Base-by-base conservation (phyloP, 2,888 invertebrate species). In the Alitta virens region DNA sequence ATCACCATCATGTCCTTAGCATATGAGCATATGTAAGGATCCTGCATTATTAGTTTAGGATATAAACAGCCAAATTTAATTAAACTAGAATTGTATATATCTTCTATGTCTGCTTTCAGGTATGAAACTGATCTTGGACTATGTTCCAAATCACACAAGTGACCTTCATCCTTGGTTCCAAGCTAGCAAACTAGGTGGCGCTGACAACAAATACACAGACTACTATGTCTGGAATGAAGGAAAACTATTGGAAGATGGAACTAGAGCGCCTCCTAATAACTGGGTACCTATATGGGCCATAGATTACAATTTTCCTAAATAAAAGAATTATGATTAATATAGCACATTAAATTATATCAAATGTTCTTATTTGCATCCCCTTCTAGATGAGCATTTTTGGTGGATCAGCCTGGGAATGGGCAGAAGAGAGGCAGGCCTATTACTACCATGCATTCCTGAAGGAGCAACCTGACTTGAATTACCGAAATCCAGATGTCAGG, bases 181-280 rank as follows among this genome's bases (percentile, higher is more conserved):
- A 25, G 84, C 86, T 66, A 88, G 91, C 46, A 59, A 69, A 21
- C 63, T 61, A 25, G 84, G 83, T 18, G 85, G 84, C 1, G 85
- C 85, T 0, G 49, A 56, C n/a, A 61, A 64, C 9, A 51, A 33
- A n/a, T 92, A 87, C 76, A 85, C 84, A 0, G 85, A 89, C 71
- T 94, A 89, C 78, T 94, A 93, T 78, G 85, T 92, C 23, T 95
- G 94, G 94, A 81, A 82, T 23, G 85, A 89, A 71, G 84, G 83
- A 2, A 65, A 24, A 7, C 55, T 24, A 2, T 43, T 56, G 2
- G 33, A 63, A 3, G 64, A 74, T 33, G 74, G 74, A 1, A 66
- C 67, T 2, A 62, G 59, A 14, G 56, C 53, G 7, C 74, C 75
- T 12, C 79, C 79, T 21, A 80, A 74, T 58, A 79, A 79, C 68